phyloP scores from a whole-genome alignment of 2,888 invertebrate species.

The Augochlorella aurata region DNA sequence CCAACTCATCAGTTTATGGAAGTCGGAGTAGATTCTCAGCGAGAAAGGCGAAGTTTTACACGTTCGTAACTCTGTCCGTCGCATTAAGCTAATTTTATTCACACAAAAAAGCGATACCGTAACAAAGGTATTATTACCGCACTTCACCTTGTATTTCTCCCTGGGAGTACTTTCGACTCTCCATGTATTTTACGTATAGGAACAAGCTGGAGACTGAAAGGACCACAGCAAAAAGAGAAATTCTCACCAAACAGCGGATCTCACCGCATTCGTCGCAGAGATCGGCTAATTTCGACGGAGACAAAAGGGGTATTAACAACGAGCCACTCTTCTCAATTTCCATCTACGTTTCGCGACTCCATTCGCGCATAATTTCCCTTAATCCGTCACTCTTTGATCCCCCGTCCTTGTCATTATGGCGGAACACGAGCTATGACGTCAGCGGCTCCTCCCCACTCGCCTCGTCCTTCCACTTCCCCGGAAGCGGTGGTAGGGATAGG shows the following conservation, averaged over 20 bases:
- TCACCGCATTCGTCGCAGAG: background rate
- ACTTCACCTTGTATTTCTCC: background rate
- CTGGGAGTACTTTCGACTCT: background rate
- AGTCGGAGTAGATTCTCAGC: background rate
- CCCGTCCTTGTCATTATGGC: slow-evolving; percentile 19
- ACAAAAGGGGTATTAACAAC: background rate
- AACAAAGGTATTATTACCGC: background rate
- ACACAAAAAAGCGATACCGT: background rate
- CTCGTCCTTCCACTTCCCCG: slow-evolving; percentile 19
- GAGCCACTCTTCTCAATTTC: background rate
- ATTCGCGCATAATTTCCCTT: slow-evolving; percentile 20
- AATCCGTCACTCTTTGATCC: slow-evolving; percentile 27
- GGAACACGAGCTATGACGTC: slow-evolving; percentile 47
- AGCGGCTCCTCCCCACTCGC: slow-evolving; percentile 13
- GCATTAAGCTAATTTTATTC: background rate
- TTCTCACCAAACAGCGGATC: background rate
- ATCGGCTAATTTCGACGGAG: background rate
- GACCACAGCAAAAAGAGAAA: background rate
- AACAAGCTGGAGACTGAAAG: background rate
- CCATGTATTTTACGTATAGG: too few relatives aligned
- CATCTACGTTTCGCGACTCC: background rate
- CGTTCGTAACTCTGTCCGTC: background rate
- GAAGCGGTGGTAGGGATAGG: slow-evolving; percentile 12
- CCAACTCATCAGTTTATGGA: too few relatives aligned
- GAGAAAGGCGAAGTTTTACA: background rate